These are phyloP conservation scores for Tetragonula carbonaria DNA, from an alignment of 2,888 invertebrate genomes.

Conservation along the genomic window DNA sequence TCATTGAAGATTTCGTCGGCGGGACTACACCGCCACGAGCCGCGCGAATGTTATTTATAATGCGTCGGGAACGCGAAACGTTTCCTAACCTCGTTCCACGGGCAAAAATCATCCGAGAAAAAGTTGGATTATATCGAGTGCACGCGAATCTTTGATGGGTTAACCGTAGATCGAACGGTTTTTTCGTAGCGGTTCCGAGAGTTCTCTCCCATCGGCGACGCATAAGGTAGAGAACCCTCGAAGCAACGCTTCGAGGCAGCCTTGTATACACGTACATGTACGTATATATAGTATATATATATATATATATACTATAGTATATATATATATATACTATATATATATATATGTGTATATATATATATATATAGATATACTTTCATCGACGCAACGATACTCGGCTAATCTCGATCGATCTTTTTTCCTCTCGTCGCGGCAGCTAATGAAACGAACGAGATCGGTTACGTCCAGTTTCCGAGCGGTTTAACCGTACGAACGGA, in stretches of 20 bases:
- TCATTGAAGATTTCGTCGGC: constrained; percentile 46
- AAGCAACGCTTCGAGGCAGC: background rate
- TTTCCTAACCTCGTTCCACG: constrained; percentile 9
- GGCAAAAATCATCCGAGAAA: constrained; percentile 6
- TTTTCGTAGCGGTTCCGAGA: background rate
- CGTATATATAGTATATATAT: no score
- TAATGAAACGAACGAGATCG: constrained; percentile 37
- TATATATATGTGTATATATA: background rate
- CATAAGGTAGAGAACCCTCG: background rate
- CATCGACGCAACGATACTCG: constrained; percentile 1
- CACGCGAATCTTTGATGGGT: background rate
- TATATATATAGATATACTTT: background rate
- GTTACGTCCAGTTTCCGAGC: constrained; percentile 21
- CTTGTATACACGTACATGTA: background rate
- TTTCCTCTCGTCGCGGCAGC: constrained; percentile 6
- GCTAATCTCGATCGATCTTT: constrained; percentile 35
- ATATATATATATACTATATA: no score
- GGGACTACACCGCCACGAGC: constrained; percentile 15
- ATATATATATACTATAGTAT: no score
- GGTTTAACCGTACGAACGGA: constrained; percentile 6
- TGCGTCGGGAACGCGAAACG: constrained; percentile 12
- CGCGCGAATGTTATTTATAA: constrained; percentile 50
- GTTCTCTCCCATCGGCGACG: background rate
- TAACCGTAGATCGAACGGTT: background rate
- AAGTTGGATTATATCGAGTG: background rate